Evolutionary conservation across 2,113 vertebrate species (phyloP).

Genomic region (Oncorhynchus mykiss): DNA sequence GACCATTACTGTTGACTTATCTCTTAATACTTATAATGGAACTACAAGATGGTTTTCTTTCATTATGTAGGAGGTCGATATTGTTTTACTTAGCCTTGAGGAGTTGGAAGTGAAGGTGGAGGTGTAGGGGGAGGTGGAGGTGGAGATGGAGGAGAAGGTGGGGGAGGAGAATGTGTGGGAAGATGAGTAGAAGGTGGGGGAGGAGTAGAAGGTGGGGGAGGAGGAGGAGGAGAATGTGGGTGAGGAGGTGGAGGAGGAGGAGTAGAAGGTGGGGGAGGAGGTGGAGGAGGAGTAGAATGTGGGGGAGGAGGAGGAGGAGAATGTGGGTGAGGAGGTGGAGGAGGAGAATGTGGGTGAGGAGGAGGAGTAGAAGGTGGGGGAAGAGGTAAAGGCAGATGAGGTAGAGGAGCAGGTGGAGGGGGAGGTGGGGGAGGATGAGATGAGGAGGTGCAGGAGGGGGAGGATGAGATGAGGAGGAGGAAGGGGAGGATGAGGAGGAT

Average conservation of each 20-base stretch:
- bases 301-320: no score
- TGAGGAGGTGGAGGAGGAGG: not conserved
- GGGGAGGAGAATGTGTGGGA: no score
- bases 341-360: not conserved
- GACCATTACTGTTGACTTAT: conserved; percentile 34
- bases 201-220: not conserved
- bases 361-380: not conserved
- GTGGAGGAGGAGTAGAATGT: not conserved
- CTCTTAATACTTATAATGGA: conserved; percentile 26
- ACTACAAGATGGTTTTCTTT: not conserved
- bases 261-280: not conserved
- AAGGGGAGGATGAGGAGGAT: not conserved
- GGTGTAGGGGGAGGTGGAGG: no score
- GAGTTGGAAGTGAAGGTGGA: not conserved
- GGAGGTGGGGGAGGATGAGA: not conserved
- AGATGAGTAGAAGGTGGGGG: no score
- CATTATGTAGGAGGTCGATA: not conserved
- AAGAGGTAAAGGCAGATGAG: not conserved
- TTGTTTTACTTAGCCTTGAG: not conserved
- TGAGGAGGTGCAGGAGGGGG: no score
- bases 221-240: not conserved
- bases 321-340: not conserved
- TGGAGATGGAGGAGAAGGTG: no score
- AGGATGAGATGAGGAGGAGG: not conserved
- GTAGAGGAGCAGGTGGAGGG: not conserved